Evolutionary conservation across 2,888 invertebrate genomes (phyloP), one percentile per base, ranked within the genome.

Genomic region (Caradrina clavipalpis): DNA sequence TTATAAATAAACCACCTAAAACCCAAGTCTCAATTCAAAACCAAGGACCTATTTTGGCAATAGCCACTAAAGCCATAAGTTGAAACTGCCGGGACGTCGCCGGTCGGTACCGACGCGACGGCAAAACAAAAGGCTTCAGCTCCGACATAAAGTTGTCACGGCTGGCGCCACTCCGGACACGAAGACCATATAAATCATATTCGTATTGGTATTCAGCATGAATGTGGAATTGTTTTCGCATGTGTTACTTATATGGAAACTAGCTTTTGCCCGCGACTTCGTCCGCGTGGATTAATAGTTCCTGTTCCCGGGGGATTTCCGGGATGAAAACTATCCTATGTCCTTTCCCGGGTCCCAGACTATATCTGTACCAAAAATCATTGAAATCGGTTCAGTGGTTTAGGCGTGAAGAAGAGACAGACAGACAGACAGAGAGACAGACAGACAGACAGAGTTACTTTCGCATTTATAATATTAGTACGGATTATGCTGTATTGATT

Each of bases 111-210:
- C 55, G 73, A 74, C 78, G 73, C 55, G 73, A 74, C 78, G 73
- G 78, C 80, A 86, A 87, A 89, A 92, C 92, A 91, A 91, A 65
- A 85, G 87, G 87, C 87, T 78, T 62, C 75, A 76, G 73, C 77
- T 74, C 79, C 78, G 77, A 86, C 92, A 89, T 93, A 92, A 93
- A 92, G 88, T 90, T 93, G 94, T 92, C 93, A 87, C 91, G 86
- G 85, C 81, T 80, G 91, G 91, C 90, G 92, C 91, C 88, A 87
- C 84, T 61, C 78, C 63, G 65, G 71, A 88, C 94, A 94, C 93
- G 93, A 87, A 89, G 78, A 59, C 54, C 61, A 64, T 22, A 88
- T 94, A 93, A 94, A 93, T 94, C 92, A 93, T 87, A 64, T 49
- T 42, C 31, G 51, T 70, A 83, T 82, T 76, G 66, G 69, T 50